Percentiles rank a stretch among this genome's conserved stretches.
Evolutionary conservation across 2,797 vertebrate species (phyloP).

Genomic region (Hipposideros larvatus): DNA sequence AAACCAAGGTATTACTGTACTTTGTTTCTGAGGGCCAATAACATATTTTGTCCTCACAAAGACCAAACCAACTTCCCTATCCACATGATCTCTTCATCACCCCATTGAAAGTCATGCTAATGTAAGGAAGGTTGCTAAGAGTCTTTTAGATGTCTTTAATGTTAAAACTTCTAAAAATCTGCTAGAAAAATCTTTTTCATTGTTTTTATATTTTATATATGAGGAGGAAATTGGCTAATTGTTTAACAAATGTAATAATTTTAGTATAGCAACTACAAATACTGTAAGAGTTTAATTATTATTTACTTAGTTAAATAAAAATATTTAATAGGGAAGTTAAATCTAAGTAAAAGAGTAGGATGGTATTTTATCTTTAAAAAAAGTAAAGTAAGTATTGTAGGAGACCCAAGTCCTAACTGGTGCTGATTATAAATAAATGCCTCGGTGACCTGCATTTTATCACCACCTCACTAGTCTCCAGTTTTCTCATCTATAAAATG

Average conservation of each 20-base stretch:
- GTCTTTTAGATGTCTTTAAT: neutral
- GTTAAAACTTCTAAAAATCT: neutral
- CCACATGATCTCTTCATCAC: neutral
- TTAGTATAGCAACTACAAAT: neutral
- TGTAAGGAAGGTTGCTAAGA: neutral
- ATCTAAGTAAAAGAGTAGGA: neutral
- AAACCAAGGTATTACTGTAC: too few relatives aligned
- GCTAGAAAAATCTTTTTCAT: neutral
- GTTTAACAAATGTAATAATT: neutral
- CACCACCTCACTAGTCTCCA: neutral
- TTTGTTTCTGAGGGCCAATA: neutral
- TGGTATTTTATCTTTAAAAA: neutral
- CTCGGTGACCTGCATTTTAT: neutral
- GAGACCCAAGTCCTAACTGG: neutral
- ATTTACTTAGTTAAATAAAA: constrained; percentile 29
- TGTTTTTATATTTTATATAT: neutral
- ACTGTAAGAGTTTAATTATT: neutral
- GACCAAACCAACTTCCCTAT: neutral
- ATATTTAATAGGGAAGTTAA: constrained; percentile 28
- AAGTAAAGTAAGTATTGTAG: neutral
- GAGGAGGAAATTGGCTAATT: neutral
- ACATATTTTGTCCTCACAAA: neutral
- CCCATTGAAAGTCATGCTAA: neutral
- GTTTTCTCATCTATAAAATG: neutral
- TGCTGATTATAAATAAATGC: neutral